phyloP scores from a whole-genome alignment of 92 coral and sea anemone species.

The Phenganax marumi region DNA sequence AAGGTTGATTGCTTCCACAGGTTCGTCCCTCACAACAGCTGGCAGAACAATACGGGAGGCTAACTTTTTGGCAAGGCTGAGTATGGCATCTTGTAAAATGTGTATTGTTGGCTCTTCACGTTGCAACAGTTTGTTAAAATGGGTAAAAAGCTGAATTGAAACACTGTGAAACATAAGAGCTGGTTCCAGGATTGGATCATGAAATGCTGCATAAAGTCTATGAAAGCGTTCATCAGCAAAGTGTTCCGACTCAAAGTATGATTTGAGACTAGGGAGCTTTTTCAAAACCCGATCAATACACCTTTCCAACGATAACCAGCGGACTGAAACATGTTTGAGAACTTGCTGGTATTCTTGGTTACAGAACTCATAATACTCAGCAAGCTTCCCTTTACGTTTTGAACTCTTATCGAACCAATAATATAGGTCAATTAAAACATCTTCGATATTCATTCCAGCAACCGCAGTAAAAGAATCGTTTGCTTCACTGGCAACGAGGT shows the following conservation, averaged over 20 bases:
- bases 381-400: conserved; percentile 45
- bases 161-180: conserved; percentile 43
- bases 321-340: conserved; percentile 34
- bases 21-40: conserved; percentile 8
- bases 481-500: conserved; percentile 41
- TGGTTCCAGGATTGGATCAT: conserved; percentile 38
- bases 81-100: conserved; percentile 31
- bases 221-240: conserved; percentile 44
- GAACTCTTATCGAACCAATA: conserved; percentile 52
- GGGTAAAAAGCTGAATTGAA: conserved; percentile 35
- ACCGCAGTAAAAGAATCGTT: conserved; percentile 38
- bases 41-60: conserved; percentile 41
- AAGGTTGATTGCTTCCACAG: conserved; percentile 29
- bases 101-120: conserved; percentile 46
- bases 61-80: conserved; percentile 31
- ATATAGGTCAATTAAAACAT: conserved; percentile 44
- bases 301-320: conserved; percentile 48
- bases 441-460: conserved; percentile 30
- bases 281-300: conserved; percentile 42
- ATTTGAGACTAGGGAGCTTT: conserved; percentile 42
- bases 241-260: conserved; percentile 45
- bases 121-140: conserved; percentile 48
- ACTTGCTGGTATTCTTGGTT: conserved; percentile 46
- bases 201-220: conserved; percentile 42
- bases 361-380: conserved; percentile 49